Conservation (phyloP, 2,888 invertebrate species). For the Herminia tarsipennalis region DNA sequence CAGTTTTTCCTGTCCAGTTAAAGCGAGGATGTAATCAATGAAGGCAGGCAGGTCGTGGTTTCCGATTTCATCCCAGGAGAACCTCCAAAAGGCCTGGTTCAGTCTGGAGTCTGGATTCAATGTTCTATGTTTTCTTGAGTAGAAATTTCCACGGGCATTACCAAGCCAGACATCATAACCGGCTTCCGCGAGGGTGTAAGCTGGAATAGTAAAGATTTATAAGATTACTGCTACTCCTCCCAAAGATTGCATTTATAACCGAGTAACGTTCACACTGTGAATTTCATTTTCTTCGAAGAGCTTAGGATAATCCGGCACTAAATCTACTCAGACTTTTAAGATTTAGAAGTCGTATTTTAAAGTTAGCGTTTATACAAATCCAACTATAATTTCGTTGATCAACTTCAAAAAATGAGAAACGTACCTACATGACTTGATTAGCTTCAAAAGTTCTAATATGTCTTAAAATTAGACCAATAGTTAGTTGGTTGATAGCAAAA, state of each 20-base stretch:
- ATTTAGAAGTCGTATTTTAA: too few species aligned
- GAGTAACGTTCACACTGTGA: background rate
- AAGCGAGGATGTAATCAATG: constrained; percentile 53
- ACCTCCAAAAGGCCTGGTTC: constrained; percentile 59
- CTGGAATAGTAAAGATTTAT: constrained; percentile 35
- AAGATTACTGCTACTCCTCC: background rate
- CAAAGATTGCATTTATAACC: background rate
- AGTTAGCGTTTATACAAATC: too few species aligned
- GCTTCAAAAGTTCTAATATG: too few species aligned
- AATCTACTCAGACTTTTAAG: too few species aligned
- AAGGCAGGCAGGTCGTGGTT: constrained; percentile 58
- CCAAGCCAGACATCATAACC: constrained; percentile 92
- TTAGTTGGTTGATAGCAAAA: too few species aligned
- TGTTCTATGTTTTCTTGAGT: constrained; percentile 69
- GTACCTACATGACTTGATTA: too few species aligned
- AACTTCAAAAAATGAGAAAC: too few species aligned
- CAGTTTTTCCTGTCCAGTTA: constrained; percentile 52
- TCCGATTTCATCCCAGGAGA: constrained; percentile 71
- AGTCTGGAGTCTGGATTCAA: constrained; percentile 52
- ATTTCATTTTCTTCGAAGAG: too few species aligned
- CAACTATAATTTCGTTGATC: too few species aligned
- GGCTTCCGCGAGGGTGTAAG: constrained; percentile 83
- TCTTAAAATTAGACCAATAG: too few species aligned
- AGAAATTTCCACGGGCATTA: constrained; percentile 90
- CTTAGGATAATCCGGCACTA: too few species aligned